Conservation (phyloP, 2,113 vertebrate species). For the Bombycilla garrulus region DNA sequence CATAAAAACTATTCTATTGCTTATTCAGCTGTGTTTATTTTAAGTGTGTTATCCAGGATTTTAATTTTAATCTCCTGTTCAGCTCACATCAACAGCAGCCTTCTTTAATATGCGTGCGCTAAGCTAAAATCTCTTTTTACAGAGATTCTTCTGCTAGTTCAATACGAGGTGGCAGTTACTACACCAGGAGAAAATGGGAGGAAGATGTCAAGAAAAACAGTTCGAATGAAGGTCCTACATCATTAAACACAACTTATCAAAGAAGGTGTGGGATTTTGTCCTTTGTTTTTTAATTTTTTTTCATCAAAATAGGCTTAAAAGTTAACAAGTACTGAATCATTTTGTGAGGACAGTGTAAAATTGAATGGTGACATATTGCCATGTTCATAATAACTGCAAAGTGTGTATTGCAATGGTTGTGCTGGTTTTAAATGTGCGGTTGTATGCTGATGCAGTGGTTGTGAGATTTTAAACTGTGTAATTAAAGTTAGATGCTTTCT, state of each 20-base stretch:
- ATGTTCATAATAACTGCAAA: background rate
- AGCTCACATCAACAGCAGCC: background rate
- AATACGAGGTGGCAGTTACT: constrained; percentile 92
- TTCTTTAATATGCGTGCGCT: background rate
- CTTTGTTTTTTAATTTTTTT: background rate
- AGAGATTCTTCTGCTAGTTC: constrained; percentile 89
- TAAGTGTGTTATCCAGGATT: background rate
- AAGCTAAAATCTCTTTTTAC: constrained; percentile 58
- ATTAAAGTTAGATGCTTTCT: background rate
- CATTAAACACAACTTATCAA: constrained; percentile 88
- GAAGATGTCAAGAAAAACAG: constrained; percentile 95
- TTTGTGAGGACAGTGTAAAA: background rate
- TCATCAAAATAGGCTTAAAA: background rate
- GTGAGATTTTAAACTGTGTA: background rate
- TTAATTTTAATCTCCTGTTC: background rate
- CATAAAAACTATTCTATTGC: background rate
- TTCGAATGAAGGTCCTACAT: constrained; percentile 81
- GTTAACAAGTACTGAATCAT: background rate
- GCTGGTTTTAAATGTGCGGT: background rate
- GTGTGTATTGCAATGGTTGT: background rate
- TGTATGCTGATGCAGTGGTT: background rate
- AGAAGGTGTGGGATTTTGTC: constrained; percentile 84
- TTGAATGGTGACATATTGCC: background rate
- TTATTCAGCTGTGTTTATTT: background rate
- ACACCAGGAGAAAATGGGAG: constrained; percentile 96